Evolutionary conservation across 2,888 invertebrate genomes (phyloP).

Genomic region (Trachelus tabidus): DNA sequence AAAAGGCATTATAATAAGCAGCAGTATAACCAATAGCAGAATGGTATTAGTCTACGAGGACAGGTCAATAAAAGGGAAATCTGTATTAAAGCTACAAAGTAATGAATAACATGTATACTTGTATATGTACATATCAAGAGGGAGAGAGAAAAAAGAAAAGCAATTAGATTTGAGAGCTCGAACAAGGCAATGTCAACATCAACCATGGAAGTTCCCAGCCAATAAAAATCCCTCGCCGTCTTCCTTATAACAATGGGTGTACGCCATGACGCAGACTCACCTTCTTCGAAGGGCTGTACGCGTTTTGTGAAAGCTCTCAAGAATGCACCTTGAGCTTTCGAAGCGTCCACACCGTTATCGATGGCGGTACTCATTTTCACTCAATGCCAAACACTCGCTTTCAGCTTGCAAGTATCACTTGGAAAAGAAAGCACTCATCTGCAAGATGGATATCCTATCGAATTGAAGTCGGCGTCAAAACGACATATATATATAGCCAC

Average conservation of each 20-base stretch:
- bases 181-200: background rate
- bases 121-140: background rate
- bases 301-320: conserved; percentile 59
- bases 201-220: background rate
- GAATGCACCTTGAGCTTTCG: conserved; percentile 56
- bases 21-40: background rate
- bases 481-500: too few relatives aligned
- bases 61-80: background rate
- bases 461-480: background rate
- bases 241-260: background rate
- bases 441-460: background rate
- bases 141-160: background rate
- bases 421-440: background rate
- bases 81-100: background rate
- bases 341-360: conserved; percentile 53
- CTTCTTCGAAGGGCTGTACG: conserved; percentile 61
- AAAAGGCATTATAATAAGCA: background rate
- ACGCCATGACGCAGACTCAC: conserved; percentile 44
- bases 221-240: background rate
- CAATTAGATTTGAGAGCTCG: background rate
- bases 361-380: conserved; percentile 50
- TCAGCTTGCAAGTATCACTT: background rate
- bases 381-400: background rate
- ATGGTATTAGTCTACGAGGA: background rate
- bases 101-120: too few relatives aligned